Conservation (phyloP, 2,113 vertebrate species). For the Gasterosteus aculeatus region DNA sequence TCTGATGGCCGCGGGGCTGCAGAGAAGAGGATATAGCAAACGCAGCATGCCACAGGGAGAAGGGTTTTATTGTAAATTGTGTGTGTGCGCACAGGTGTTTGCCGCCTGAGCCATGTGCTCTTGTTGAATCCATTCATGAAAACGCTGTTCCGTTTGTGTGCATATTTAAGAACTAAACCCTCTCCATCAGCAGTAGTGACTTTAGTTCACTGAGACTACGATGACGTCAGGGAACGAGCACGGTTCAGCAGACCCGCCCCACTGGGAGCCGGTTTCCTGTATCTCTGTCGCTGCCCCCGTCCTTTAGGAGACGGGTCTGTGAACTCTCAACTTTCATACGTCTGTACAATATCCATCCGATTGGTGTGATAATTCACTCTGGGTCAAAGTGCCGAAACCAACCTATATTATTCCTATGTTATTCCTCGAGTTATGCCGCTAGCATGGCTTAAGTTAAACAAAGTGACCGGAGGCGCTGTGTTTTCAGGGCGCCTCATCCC, state of each 20-base stretch:
- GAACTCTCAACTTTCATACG: not conserved
- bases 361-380: not conserved
- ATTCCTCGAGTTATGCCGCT: not conserved
- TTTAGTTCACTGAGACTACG: slow-evolving; percentile 21
- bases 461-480: not conserved
- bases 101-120: not conserved
- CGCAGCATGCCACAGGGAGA: slow-evolving; percentile 27
- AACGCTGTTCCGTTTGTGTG: not conserved
- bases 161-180: not conserved
- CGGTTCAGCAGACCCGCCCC: not conserved
- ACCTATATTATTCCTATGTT: not conserved
- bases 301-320: not conserved
- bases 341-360: not conserved
- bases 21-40: slow-evolving; percentile 47
- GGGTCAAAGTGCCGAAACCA: not conserved
- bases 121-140: not conserved
- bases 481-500: slow-evolving; percentile 32
- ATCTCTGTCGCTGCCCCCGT: not conserved
- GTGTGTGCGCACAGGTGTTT: not conserved
- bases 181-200: slow-evolving; percentile 1
- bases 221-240: not conserved
- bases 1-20: slow-evolving; percentile 59
- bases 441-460: not conserved
- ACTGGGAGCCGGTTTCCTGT: not conserved
- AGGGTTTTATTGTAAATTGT: not conserved